phyloP scores from a whole-genome alignment of 2,113 vertebrate genomes.

The Rhineura floridana region DNA sequence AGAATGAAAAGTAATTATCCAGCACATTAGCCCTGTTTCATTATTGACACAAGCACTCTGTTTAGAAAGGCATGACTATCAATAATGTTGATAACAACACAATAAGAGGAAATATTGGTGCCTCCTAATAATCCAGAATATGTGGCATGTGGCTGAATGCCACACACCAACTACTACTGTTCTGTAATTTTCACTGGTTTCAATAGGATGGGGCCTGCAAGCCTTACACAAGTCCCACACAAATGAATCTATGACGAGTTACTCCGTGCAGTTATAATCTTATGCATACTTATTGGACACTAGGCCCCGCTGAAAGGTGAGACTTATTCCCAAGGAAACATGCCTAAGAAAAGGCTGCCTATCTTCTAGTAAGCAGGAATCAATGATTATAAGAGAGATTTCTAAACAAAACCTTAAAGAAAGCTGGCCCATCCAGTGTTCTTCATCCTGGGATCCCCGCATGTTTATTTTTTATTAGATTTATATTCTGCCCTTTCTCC shows the following conservation, averaged over 20 bases:
- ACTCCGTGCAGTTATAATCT: not conserved
- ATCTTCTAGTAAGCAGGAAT: not conserved
- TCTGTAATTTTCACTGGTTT: not conserved
- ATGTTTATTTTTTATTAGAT: no score
- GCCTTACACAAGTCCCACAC: not conserved
- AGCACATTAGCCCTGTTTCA: not conserved
- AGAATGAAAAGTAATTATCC: not conserved
- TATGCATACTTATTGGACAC: not conserved
- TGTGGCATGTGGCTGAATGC: not conserved
- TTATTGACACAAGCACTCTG: not conserved
- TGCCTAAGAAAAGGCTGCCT: not conserved
- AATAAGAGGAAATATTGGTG: not conserved
- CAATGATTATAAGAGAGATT: not conserved
- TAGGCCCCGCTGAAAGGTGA: not conserved
- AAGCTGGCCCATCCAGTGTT: not conserved
- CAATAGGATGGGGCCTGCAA: not conserved
- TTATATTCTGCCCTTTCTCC: no score
- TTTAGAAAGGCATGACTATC: not conserved
- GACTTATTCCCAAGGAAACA: not conserved
- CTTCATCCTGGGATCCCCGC: no score
- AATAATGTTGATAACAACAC: not conserved
- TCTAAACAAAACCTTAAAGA: not conserved
- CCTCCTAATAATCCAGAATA: not conserved
- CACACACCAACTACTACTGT: not conserved
- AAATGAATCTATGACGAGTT: not conserved